A percentile compares a stretch with the other conserved stretches of the same genome.
Evolutionary conservation across 2,888 invertebrate genomes (phyloP).

Genomic region (Allacma fusca): DNA sequence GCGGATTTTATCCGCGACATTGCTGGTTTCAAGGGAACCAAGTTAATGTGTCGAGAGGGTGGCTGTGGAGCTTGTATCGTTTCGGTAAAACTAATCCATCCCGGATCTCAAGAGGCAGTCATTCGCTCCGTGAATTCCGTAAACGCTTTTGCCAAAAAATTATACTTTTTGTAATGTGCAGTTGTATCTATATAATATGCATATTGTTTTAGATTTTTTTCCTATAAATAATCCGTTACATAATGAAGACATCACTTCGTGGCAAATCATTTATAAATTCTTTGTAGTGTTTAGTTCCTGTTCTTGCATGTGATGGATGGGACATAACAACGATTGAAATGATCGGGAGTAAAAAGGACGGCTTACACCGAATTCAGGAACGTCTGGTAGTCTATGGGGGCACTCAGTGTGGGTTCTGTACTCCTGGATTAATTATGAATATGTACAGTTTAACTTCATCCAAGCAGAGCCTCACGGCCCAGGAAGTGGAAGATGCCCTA

Average conservation of each 20-base stretch:
- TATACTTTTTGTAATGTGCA: not conserved
- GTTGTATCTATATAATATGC: not conserved
- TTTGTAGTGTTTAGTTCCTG: not conserved
- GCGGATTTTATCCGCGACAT: not conserved
- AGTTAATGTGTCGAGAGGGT: not conserved
- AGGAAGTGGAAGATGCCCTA: slow-evolving; percentile 74
- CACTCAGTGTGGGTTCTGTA: slow-evolving; percentile 74
- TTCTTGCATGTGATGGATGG: not conserved
- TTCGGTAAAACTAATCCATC: not conserved
- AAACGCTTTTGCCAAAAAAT: not conserved
- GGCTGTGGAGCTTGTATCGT: slow-evolving; percentile 8
- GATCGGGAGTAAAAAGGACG: not conserved
- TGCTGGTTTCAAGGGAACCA: not conserved
- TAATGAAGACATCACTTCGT: no score
- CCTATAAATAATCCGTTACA: no score
- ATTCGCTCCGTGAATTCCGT: not conserved
- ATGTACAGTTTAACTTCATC: slow-evolving; percentile 67
- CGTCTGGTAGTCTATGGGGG: not conserved
- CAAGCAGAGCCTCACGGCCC: slow-evolving; percentile 15
- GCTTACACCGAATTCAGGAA: not conserved
- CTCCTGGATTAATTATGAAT: slow-evolving; percentile 80
- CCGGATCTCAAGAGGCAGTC: not conserved
- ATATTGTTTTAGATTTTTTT: not conserved
- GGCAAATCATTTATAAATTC: not conserved
- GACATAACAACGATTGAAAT: not conserved